These are phyloP conservation scores for Patiria pectinifera DNA, from an alignment of 53 echinoderm and acorn worm species.

Conservation along the genomic window DNA sequence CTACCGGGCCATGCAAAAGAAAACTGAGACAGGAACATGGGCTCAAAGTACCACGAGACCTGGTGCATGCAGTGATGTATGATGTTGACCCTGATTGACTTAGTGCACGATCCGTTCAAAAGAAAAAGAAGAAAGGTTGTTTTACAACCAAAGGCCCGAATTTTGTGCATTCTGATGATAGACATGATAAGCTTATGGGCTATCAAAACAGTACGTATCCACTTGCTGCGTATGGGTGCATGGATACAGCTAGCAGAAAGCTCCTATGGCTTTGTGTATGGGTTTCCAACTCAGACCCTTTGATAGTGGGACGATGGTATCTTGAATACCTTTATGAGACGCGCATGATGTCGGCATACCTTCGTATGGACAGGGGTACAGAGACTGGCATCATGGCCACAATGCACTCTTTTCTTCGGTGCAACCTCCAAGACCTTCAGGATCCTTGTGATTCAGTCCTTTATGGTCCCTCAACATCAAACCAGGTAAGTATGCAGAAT, in stretches of 20 bases:
- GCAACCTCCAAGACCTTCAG: conserved; percentile 9
- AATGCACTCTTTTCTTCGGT: background rate
- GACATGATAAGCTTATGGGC: conserved; percentile 23
- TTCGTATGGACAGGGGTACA: conserved; percentile 6
- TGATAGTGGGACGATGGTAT: conserved; percentile 23
- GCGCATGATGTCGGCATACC: conserved; percentile 4
- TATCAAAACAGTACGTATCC: conserved; percentile 8
- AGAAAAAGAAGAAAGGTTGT: conserved; percentile 2
- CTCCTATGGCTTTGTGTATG: conserved; percentile 16
- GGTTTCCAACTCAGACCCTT: conserved; percentile 12
- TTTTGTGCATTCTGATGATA: conserved; percentile 9
- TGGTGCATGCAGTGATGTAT: conserved; percentile 26
- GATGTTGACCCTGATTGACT: conserved; percentile 32
- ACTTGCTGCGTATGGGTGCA: conserved; percentile 29
- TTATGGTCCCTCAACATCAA: background rate
- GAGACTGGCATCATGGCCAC: conserved; percentile 18
- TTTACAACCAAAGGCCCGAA: conserved; percentile 1
- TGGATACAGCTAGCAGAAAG: conserved; percentile 20
- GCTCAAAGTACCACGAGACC: conserved; percentile 26
- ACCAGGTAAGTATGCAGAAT: conserved; percentile 9
- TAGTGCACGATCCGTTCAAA: conserved; percentile 25
- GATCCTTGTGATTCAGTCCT: background rate
- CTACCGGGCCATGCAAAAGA: conserved; percentile 26
- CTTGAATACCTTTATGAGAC: conserved; percentile 6
- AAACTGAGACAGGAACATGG: conserved; percentile 22